These are phyloP conservation scores for Sweltsa coloradensis DNA, from an alignment of 1,140 invertebrate genomes.

Conservation along the genomic window DNA sequence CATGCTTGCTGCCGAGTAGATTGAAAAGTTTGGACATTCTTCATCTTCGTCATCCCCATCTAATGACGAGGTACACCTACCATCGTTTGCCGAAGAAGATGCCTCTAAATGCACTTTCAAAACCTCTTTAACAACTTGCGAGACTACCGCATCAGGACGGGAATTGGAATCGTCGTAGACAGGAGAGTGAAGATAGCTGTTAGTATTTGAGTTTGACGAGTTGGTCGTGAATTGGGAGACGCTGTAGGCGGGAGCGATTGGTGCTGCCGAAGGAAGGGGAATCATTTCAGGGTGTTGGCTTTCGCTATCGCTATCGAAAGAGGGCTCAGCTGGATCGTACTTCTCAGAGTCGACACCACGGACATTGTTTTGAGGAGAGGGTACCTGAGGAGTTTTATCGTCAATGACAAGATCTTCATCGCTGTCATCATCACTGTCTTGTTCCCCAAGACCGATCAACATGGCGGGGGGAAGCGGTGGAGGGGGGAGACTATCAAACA, in stretches of 20 bases:
- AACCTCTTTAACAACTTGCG: slow-evolving; percentile 3
- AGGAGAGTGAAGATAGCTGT: slow-evolving; percentile 2
- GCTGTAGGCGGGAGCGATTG: neutral
- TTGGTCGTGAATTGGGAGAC: neutral
- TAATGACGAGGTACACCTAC: neutral
- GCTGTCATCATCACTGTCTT: slow-evolving; percentile 31
- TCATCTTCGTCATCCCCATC: slow-evolving; percentile 47
- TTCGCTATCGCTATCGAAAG: slow-evolving; percentile 31
- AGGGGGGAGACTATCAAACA: slow-evolving; percentile 10
- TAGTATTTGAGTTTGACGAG: slow-evolving; percentile 4
- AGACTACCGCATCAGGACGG: neutral
- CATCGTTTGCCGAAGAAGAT: neutral
- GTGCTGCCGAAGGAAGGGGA: neutral
- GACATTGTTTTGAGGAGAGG: neutral
- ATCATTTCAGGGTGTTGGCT: neutral
- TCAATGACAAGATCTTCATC: slow-evolving; percentile 54
- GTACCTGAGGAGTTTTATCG: slow-evolving; percentile 23
- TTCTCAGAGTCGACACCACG: slow-evolving; percentile 15
- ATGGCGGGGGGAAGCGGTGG: slow-evolving; percentile 10
- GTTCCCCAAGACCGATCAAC: slow-evolving; percentile 7
- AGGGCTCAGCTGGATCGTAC: slow-evolving; percentile 52
- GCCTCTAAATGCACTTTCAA: neutral
- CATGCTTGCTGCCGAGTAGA: slow-evolving; percentile 67
- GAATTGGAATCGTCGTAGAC: slow-evolving; percentile 1
- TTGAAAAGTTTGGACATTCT: slow-evolving; percentile 70